Percentiles rank a stretch among this genome's conserved stretches.
Evolutionary conservation across 2,888 invertebrate genomes (phyloP).

Genomic region (Melolontha melolontha): DNA sequence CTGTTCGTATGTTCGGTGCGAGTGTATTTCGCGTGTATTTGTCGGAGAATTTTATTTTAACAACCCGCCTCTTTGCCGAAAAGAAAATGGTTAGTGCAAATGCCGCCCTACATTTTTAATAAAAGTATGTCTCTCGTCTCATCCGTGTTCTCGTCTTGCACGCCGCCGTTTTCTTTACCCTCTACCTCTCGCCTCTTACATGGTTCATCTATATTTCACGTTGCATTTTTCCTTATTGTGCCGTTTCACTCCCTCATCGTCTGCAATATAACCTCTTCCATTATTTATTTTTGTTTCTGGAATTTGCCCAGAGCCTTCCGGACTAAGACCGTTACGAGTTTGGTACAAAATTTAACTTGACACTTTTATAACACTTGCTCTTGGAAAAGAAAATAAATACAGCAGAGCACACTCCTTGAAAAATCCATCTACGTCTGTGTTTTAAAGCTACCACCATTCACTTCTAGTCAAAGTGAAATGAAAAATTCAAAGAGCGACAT

Average conservation of each 20-base stretch:
- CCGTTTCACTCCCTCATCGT: constrained; percentile 53
- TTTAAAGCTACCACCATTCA: too few species aligned
- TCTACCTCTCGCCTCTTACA: neutral
- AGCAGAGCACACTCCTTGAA: too few species aligned
- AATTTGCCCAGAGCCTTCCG: constrained; percentile 26
- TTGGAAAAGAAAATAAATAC: constrained; percentile 25
- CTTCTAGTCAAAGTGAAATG: too few species aligned
- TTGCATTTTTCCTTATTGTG: constrained; percentile 52
- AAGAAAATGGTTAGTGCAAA: constrained; percentile 44
- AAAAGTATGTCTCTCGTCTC: constrained; percentile 32
- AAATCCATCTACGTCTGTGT: too few species aligned
- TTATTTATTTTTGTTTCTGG: constrained; percentile 54
- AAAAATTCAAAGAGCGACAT: too few species aligned
- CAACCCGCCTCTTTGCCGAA: constrained; percentile 15
- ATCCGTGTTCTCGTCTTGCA: constrained; percentile 19
- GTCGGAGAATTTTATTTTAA: constrained; percentile 22
- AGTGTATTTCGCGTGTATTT: constrained; percentile 4
- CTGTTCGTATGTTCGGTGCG: constrained; percentile 14
- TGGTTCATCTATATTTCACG: constrained; percentile 52
- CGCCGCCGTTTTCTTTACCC: constrained; percentile 1
- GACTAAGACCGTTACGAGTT: constrained; percentile 11
- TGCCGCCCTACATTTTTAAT: constrained; percentile 42
- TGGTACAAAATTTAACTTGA: constrained; percentile 19
- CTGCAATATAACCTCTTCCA: constrained; percentile 60
- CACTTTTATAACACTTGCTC: constrained; percentile 17